phyloP scores from a whole-genome alignment of 1,140 invertebrate species.

The Hestina assimilis region DNA sequence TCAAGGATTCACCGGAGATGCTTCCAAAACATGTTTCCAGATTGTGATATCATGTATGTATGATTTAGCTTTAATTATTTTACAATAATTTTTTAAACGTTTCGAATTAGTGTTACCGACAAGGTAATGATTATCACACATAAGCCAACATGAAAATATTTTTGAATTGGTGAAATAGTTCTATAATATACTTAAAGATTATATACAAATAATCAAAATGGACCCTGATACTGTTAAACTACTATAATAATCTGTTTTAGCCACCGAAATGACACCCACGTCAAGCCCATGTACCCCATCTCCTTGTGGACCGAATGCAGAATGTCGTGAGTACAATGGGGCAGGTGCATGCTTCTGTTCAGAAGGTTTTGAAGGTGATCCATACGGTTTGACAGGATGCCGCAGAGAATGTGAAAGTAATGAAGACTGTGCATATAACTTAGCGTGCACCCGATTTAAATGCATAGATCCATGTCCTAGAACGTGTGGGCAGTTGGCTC shows the following conservation, averaged over 20 bases:
- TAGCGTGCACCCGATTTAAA: conserved; percentile 86
- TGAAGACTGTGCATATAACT: conserved; percentile 83
- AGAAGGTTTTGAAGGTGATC: conserved; percentile 84
- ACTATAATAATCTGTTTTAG: conserved; percentile 45
- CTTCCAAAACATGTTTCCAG: conserved; percentile 67
- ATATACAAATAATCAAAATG: no score
- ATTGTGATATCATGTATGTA: conserved; percentile 58
- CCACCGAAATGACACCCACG: conserved; percentile 70
- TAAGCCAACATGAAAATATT: no score
- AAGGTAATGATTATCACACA: no score
- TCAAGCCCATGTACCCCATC: conserved; percentile 83
- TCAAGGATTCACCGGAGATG: conserved; percentile 77
- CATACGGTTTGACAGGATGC: conserved; percentile 83
- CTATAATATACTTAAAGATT: no score
- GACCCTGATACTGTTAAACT: no score
- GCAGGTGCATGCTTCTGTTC: conserved; percentile 85
- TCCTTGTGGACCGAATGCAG: conserved; percentile 84
- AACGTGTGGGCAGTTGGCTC: conserved; percentile 85
- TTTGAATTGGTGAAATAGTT: no score
- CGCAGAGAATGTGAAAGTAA: conserved; percentile 87
- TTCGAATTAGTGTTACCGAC: no score
- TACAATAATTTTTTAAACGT: neutral
- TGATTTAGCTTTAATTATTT: conserved; percentile 15
- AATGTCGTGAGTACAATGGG: conserved; percentile 83
- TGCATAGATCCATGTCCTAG: conserved; percentile 88